Evolutionary conservation across 2,888 invertebrate genomes (phyloP).

Genomic region (Anodontia alba): DNA sequence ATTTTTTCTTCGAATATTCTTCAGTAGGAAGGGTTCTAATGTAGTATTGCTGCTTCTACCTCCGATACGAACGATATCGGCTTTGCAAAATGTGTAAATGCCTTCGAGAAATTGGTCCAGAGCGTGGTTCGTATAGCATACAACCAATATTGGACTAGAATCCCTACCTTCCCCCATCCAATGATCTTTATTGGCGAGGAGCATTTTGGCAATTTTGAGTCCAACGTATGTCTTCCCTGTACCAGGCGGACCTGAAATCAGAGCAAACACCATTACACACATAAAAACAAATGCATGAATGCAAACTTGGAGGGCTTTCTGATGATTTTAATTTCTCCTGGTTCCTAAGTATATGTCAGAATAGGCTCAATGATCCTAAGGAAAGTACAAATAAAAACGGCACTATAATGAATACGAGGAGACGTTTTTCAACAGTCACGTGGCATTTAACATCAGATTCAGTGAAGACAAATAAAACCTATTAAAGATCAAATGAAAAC

Average conservation of each 20-base stretch:
- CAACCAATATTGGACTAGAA: slow-evolving; percentile 78
- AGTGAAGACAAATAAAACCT: no score
- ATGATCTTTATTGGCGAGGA: slow-evolving; percentile 87
- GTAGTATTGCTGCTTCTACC: slow-evolving; percentile 72
- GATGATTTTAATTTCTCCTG: no score
- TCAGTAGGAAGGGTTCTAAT: slow-evolving; percentile 66
- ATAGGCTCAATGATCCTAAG: no score
- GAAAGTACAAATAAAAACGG: no score
- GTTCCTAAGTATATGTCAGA: no score
- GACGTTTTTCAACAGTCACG: no score
- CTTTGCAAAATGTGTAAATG: slow-evolving; percentile 65
- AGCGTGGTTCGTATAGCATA: slow-evolving; percentile 84
- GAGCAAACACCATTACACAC: no score
- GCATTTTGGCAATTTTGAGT: slow-evolving; percentile 88
- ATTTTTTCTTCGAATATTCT: slow-evolving; percentile 41
- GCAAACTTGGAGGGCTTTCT: no score
- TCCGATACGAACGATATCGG: slow-evolving; percentile 80
- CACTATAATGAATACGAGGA: no score
- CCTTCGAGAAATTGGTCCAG: slow-evolving; percentile 83
- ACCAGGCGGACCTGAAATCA: slow-evolving; percentile 90
- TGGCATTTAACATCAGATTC: no score
- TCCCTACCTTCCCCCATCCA: slow-evolving; percentile 80
- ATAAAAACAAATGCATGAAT: not conserved
- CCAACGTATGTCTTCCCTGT: slow-evolving; percentile 94
- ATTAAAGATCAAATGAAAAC: no score